Percentiles rank a stretch among this genome's conserved stretches.
phyloP scores from a whole-genome alignment of 2,888 invertebrate genomes.

The Lepidochrysops patricia region DNA sequence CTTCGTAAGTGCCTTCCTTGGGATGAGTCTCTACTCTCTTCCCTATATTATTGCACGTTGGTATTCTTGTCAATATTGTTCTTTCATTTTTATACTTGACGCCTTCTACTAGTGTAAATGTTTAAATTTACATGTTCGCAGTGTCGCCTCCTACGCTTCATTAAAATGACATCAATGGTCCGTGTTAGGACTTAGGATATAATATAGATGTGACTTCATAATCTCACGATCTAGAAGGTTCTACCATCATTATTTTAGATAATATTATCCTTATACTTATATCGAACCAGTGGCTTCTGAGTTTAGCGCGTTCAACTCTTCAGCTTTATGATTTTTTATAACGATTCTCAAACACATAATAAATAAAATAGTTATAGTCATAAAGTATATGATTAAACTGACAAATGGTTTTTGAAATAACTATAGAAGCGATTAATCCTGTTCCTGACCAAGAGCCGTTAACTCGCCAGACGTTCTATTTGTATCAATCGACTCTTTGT shows the following conservation, averaged over 20 bases:
- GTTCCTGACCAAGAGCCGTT: neutral
- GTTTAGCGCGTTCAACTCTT: no score
- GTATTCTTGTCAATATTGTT: no score
- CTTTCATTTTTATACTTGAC: no score
- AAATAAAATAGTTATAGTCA: no score
- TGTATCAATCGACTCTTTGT: neutral
- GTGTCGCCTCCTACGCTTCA: neutral
- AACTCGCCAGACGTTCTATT: neutral
- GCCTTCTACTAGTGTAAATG: neutral
- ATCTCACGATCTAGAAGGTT: neutral
- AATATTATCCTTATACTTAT: no score
- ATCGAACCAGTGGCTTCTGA: no score
- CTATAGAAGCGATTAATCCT: neutral
- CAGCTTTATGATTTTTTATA: no score
- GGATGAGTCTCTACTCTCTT: no score
- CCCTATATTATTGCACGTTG: no score
- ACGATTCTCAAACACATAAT: no score
- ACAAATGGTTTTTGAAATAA: neutral
- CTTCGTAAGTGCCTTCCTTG: no score
- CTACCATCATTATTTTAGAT: neutral
- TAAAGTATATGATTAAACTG: no score
- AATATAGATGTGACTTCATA: neutral
- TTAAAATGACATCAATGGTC: constrained; percentile 7
- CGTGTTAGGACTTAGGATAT: constrained; percentile 1
- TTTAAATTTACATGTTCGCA: neutral